Conservation (phyloP, 2,113 vertebrate species). For the Ascaphus truei region DNA sequence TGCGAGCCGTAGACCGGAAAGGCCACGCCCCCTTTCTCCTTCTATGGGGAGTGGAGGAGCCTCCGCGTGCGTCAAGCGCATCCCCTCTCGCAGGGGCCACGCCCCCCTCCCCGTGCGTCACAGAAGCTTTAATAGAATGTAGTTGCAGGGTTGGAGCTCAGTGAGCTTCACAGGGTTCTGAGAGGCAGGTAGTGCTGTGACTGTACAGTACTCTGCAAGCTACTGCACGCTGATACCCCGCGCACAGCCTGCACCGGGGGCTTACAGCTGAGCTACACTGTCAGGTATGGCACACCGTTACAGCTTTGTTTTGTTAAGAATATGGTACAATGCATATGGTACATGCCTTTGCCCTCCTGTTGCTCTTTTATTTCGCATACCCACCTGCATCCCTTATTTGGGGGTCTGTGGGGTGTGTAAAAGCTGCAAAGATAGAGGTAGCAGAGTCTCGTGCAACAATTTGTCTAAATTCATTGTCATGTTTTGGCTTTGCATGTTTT, state of each 20-base stretch:
- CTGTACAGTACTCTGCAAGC: background rate
- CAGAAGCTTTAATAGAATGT: conserved; percentile 61
- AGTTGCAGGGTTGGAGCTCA: conserved; percentile 21
- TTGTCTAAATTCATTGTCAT: no score
- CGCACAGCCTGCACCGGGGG: conserved; percentile 12
- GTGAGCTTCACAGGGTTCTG: background rate
- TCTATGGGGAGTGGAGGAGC: conserved; percentile 60
- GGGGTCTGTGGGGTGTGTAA: no score
- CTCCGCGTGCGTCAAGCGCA: conserved; percentile 58
- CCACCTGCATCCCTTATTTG: no score
- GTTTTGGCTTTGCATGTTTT: no score
- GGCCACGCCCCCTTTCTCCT: conserved; percentile 67
- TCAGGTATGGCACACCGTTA: background rate
- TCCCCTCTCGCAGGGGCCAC: conserved; percentile 37
- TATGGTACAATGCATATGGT: no score
- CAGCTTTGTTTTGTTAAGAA: background rate
- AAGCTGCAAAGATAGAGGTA: no score
- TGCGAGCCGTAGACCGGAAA: conserved; percentile 68
- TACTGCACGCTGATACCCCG: background rate
- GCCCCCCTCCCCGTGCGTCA: conserved; percentile 70
- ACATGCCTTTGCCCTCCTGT: no score
- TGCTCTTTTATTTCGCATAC: no score
- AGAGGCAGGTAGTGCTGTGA: conserved; percentile 38
- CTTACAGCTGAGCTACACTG: background rate
- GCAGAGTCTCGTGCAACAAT: no score